Conservation (phyloP, 2,113 vertebrate species). For the Aegithalos caudatus region DNA sequence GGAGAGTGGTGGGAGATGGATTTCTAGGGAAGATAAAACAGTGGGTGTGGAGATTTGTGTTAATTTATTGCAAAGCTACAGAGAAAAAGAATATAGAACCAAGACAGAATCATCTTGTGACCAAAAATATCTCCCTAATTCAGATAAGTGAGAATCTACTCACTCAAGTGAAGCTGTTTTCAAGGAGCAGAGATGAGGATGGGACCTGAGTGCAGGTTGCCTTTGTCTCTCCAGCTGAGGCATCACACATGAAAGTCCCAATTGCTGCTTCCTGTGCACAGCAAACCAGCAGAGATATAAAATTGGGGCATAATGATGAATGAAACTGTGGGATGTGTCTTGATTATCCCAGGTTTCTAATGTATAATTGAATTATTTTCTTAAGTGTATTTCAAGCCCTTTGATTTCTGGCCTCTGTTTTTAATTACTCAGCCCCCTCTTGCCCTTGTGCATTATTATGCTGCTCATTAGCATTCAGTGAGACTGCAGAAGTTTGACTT, state of each 20-base stretch:
- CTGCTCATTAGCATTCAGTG: slow-evolving; percentile 67
- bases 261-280: background rate
- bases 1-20: background rate
- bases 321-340: slow-evolving; percentile 35
- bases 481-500: slow-evolving; percentile 69
- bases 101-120: background rate
- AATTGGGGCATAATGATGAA: slow-evolving; percentile 25
- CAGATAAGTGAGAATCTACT: background rate
- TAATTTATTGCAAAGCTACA: background rate
- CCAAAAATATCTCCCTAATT: background rate
- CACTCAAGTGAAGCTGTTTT: background rate
- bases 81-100: background rate
- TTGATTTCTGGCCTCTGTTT: slow-evolving; percentile 70
- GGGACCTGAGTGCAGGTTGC: background rate
- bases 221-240: slow-evolving; percentile 19
- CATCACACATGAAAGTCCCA: background rate
- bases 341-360: slow-evolving; percentile 57
- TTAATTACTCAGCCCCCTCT: slow-evolving; percentile 71
- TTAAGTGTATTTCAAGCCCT: slow-evolving; percentile 67
- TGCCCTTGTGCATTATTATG: slow-evolving; percentile 68
- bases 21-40: background rate
- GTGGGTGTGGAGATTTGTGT: background rate
- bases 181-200: background rate
- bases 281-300: background rate
- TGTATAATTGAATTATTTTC: slow-evolving; percentile 70